Percentiles rank a stretch among this genome's conserved stretches.
phyloP scores from a whole-genome alignment of 2,113 vertebrate species.

The Sinocyclocheilus grahami region DNA sequence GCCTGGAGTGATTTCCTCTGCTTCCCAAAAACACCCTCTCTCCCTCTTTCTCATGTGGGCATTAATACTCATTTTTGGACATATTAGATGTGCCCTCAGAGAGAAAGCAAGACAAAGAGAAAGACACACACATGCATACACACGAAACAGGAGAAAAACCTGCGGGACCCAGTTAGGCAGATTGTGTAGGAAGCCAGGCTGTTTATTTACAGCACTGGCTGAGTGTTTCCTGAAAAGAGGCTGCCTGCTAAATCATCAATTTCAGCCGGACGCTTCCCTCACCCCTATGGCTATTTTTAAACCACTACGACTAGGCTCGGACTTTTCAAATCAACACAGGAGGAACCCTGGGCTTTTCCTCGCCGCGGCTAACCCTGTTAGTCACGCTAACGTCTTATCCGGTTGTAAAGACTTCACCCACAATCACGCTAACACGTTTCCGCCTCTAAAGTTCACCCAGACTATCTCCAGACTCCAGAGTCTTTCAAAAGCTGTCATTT shows the following conservation, averaged over 20 bases:
- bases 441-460: slow-evolving; percentile 66
- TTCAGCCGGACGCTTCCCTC: slow-evolving; percentile 66
- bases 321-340: slow-evolving; percentile 60
- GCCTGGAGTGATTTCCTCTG: slow-evolving; percentile 85
- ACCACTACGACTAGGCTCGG: slow-evolving; percentile 52
- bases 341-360: slow-evolving; percentile 62
- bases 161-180: slow-evolving; percentile 24
- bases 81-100: background rate
- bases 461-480: slow-evolving; percentile 29
- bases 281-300: slow-evolving; percentile 73
- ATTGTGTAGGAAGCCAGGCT: slow-evolving; percentile 45
- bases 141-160: background rate
- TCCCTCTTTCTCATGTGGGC: slow-evolving; percentile 39
- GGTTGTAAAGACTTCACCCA: slow-evolving; percentile 69
- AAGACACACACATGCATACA: background rate
- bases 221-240: slow-evolving; percentile 65
- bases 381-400: slow-evolving; percentile 77
- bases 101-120: background rate
- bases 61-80: slow-evolving; percentile 1
- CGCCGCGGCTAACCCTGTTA: slow-evolving; percentile 76
- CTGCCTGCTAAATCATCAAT: slow-evolving; percentile 74
- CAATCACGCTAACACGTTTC: slow-evolving; percentile 75
- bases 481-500: slow-evolving; percentile 12
- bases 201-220: slow-evolving; percentile 48
- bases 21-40: slow-evolving; percentile 63